A percentile compares a stretch with the other conserved stretches of the same genome.
phyloP scores from a whole-genome alignment of 53 echinoderm and acorn worm species.

The Zoroaster sp. region DNA sequence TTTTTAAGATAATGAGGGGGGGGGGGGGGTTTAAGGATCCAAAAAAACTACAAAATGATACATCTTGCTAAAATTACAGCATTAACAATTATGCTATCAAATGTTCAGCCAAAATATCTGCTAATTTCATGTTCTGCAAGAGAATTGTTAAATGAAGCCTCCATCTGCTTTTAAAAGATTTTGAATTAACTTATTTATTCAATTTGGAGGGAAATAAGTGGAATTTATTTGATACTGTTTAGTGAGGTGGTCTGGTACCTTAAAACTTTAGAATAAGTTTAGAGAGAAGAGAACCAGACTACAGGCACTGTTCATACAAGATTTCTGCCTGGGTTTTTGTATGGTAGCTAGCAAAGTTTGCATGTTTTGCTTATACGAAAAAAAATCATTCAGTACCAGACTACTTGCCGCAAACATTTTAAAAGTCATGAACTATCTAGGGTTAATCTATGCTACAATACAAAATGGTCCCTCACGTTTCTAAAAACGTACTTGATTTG shows the following conservation, averaged over 20 bases:
- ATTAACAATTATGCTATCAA: background rate
- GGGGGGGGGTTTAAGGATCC: too few species aligned
- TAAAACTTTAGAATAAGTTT: background rate
- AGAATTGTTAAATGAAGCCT: too few species aligned
- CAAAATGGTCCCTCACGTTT: constrained; percentile 48
- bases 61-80: too few species aligned
- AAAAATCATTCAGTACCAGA: background rate
- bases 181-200: background rate
- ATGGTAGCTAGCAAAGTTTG: background rate
- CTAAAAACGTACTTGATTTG: background rate
- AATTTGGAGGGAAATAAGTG: background rate
- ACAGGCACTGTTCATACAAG: background rate
- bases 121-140: too few species aligned
- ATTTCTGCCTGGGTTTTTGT: background rate
- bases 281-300: background rate
- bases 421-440: background rate
- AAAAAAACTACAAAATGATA: too few species aligned
- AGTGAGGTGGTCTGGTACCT: background rate
- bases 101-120: background rate
- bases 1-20: too few species aligned
- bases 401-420: background rate
- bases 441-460: constrained; percentile 6
- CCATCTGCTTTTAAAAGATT: too few species aligned
- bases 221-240: background rate
- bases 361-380: background rate